A percentile compares a stretch with the other conserved stretches of the same genome.
Evolutionary conservation across 2,113 vertebrate species (phyloP).

Genomic region (Oryzias woworae): DNA sequence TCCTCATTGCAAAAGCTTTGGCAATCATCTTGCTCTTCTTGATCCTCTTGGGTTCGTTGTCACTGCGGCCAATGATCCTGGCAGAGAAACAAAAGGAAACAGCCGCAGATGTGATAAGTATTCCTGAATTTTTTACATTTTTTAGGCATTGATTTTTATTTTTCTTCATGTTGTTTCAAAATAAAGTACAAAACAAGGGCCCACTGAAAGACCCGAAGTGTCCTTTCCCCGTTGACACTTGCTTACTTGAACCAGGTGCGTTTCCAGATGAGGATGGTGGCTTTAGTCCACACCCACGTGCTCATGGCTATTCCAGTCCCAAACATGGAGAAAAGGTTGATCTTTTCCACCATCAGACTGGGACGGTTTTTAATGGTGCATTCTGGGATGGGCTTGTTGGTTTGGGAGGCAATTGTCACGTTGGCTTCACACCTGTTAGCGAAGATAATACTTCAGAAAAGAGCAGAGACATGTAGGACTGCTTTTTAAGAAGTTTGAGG

Average conservation of each 20-base stretch:
- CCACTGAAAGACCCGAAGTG: too few species aligned
- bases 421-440: conserved; percentile 93
- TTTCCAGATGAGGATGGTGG: conserved; percentile 97
- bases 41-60: conserved; percentile 94
- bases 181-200: too few species aligned
- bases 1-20: conserved; percentile 94
- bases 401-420: conserved; percentile 92
- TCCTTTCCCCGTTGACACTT: not conserved
- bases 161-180: too few species aligned
- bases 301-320: conserved; percentile 97
- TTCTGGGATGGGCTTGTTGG: conserved; percentile 93
- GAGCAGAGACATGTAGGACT: not conserved
- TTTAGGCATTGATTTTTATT: too few species aligned
- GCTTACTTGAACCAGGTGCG: conserved; percentile 94
- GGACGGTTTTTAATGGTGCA: conserved; percentile 97
- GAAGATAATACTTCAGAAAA: not conserved
- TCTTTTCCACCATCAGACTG: conserved; percentile 95
- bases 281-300: conserved; percentile 99
- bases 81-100: not conserved
- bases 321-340: conserved; percentile 99
- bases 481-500: conserved; percentile 44
- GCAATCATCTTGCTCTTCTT: conserved; percentile 99
- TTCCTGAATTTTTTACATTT: not conserved
- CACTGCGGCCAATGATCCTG: conserved; percentile 91
- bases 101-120: not conserved